A percentile compares a stretch with the other conserved stretches of the same genome.
These are phyloP conservation scores for Meloidogyne chitwoodi DNA, from an alignment of 1,140 invertebrate species.

Conservation along the genomic window DNA sequence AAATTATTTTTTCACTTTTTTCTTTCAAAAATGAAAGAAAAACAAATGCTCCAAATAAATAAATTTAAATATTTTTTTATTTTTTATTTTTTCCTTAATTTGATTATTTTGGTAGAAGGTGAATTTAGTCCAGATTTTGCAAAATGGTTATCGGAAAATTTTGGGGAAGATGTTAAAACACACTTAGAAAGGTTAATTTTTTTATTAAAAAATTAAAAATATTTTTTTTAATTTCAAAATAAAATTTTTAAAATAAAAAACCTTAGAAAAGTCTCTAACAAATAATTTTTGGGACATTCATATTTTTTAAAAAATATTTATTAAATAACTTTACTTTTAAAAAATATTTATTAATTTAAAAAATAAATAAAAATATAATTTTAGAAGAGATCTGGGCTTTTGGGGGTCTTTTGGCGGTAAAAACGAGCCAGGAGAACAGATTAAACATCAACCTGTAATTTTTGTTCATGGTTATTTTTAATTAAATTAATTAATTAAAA, in stretches of 20 bases:
- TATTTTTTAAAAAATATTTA: too few relatives aligned
- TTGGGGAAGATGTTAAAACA: conserved; percentile 48
- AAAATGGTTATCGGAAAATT: conserved; percentile 45
- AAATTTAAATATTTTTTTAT: too few relatives aligned
- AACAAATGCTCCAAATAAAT: too few relatives aligned
- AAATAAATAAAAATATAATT: background rate
- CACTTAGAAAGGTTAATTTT: conserved; percentile 43
- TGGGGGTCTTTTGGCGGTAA: conserved; percentile 52
- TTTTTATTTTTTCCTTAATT: background rate
- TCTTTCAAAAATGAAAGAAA: too few relatives aligned
- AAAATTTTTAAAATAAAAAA: too few relatives aligned
- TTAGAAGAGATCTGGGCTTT: conserved; percentile 44
- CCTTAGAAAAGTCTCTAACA: too few relatives aligned
- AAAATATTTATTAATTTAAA: too few relatives aligned
- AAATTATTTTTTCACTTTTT: too few relatives aligned
- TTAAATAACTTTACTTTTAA: too few relatives aligned
- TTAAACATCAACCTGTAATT: conserved; percentile 51
- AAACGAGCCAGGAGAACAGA: conserved; percentile 26
- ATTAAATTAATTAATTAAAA: background rate
- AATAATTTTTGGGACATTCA: too few relatives aligned
- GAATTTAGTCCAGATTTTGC: conserved; percentile 38
- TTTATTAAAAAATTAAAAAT: background rate
- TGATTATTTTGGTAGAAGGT: background rate
- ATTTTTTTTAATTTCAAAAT: too few relatives aligned
- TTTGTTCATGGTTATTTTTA: conserved; percentile 41